Evolutionary conservation across 2,888 invertebrate genomes (phyloP), one percentile per base, ranked within the genome.

Genomic region (Drosophila lacicola): DNA sequence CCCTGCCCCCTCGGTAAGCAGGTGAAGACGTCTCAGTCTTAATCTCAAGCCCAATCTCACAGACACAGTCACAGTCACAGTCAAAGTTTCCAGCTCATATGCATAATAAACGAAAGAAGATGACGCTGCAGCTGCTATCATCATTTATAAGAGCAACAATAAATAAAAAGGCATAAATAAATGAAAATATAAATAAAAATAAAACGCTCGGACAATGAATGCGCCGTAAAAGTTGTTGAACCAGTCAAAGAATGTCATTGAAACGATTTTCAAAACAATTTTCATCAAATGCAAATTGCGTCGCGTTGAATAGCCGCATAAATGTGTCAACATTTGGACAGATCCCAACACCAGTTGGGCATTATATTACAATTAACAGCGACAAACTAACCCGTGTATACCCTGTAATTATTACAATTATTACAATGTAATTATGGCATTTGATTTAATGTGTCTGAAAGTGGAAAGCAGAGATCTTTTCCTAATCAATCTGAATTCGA

Each of bases 171-270:
- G 13, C 29, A 9, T 8, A 39, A 41, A 19, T 53, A 29, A 29
- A 29, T 29, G 29, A 29, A 29, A 29, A 29, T 29, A 8, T 53
- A 29, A 29, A 29, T 29, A 8, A 29, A 29, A 29, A 29, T 29
- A 29, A 29, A 29, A 29, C 29, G 29, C 29, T 14, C 54, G 21
- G 13, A 58, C 57, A 51, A 25, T 37, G 56, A 51, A 25, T 37
- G 56, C 13, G 50, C 51, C 82, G 90, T 90, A 90, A 90, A 90
- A 90, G 90, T 90, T 80, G 88, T 79, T 74, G 69, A 71, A 81
- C 89, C 64, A 78, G 70, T 82, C 47, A 51, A 82, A 80, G 89
- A 88, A 86, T 88, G 80, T 74, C 74, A 71, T 70, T 70, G 77
- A 78, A 62, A 55, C 29, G 54, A 50, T 49, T 44, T 49, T 53